Conservation (phyloP, 1,140 invertebrate genomes). For the Euura saliciscinereae region DNA sequence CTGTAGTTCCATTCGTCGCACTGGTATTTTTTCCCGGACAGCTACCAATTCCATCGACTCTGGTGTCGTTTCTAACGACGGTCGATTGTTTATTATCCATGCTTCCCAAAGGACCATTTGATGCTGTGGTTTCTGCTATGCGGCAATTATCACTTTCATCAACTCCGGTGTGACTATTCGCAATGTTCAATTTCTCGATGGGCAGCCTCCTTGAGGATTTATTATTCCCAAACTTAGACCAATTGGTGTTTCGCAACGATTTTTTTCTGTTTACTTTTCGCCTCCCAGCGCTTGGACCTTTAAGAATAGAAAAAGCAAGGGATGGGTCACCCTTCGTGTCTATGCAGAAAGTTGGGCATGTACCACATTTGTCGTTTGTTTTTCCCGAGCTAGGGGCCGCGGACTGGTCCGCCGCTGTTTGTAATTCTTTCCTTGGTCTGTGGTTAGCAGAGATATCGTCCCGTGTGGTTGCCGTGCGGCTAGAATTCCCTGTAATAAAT, state of each 20-base stretch:
- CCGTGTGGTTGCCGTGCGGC: neutral
- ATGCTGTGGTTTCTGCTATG: too few relatives aligned
- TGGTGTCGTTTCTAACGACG: too few relatives aligned
- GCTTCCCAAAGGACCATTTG: too few relatives aligned
- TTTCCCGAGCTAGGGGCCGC: neutral
- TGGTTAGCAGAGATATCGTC: neutral
- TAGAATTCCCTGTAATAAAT: neutral
- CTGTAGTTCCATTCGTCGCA: too few relatives aligned
- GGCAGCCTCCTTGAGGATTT: neutral
- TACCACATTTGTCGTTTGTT: neutral
- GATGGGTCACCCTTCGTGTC: neutral
- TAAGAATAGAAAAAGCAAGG: neutral
- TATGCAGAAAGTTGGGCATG: neutral
- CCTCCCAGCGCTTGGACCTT: neutral
- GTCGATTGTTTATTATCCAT: too few relatives aligned
- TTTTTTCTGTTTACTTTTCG: neutral
- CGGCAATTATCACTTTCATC: too few relatives aligned
- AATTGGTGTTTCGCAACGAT: neutral
- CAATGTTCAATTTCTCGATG: too few relatives aligned
- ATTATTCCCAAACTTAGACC: neutral
- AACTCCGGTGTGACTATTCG: too few relatives aligned
- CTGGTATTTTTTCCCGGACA: too few relatives aligned
- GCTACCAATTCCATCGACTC: too few relatives aligned
- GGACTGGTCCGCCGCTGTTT: neutral
- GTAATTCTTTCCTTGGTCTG: neutral